These are phyloP conservation scores for Orchestia grillus DNA, from an alignment of 1,140 invertebrate genomes.

Conservation along the genomic window DNA sequence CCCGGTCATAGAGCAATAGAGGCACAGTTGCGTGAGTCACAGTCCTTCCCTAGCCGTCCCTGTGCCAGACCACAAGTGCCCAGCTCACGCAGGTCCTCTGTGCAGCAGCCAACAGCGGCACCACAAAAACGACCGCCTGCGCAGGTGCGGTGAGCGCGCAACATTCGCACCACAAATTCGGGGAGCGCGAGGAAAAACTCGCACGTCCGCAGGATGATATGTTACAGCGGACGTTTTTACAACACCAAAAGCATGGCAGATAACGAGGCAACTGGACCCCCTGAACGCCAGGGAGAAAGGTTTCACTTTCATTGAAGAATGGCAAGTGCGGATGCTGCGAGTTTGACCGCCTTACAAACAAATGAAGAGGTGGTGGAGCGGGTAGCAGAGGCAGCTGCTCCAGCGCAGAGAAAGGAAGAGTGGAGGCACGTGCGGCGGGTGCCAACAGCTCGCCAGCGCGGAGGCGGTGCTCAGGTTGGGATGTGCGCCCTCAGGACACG, in stretches of 20 bases:
- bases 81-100: not conserved
- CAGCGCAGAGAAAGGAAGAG: not conserved
- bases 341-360: not conserved
- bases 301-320: conserved; percentile 44
- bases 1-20: not conserved
- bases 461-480: not conserved
- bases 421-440: not conserved
- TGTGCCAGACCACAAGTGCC: not conserved
- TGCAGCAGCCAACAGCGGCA: not conserved
- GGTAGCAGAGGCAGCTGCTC: not conserved
- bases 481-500: not conserved
- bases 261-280: not conserved
- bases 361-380: not conserved
- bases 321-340: not conserved
- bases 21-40: not conserved
- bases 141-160: not conserved
- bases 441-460: not conserved
- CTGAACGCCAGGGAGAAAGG: conserved; percentile 16
- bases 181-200: not conserved
- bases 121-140: not conserved
- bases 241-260: not conserved
- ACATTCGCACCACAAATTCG: not conserved
- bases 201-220: not conserved
- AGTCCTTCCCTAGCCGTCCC: not conserved
- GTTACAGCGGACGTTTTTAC: not conserved